phyloP scores from a whole-genome alignment of 2,113 vertebrate genomes.

The Orycteropus afer region DNA sequence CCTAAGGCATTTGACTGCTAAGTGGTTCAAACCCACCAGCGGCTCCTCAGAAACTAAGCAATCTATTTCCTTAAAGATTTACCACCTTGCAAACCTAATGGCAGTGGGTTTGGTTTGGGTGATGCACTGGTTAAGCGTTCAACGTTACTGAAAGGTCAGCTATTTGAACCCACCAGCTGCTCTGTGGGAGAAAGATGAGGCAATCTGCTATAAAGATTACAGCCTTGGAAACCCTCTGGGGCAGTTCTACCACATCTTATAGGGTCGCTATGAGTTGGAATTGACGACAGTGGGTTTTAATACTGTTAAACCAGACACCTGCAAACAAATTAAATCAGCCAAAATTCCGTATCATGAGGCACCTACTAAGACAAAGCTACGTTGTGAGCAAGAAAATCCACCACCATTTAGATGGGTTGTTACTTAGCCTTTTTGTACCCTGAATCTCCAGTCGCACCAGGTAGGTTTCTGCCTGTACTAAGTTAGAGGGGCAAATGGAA shows the following conservation, averaged over 20 bases:
- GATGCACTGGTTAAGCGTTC: too few relatives aligned
- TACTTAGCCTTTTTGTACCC: too few relatives aligned
- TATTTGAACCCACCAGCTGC: not conserved
- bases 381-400: not conserved
- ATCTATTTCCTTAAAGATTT: too few relatives aligned
- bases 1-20: too few relatives aligned
- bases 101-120: too few relatives aligned
- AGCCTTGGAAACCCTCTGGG: not conserved
- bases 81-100: too few relatives aligned
- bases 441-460: accelerated
- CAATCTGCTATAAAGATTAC: not conserved
- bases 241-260: not conserved
- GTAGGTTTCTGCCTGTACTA: not conserved
- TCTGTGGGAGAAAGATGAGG: not conserved
- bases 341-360: not conserved
- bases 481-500: not conserved
- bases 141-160: not conserved
- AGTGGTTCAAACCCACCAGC: too few relatives aligned
- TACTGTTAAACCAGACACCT: not conserved
- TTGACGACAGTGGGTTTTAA: not conserved
- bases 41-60: too few relatives aligned
- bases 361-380: not conserved
- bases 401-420: accelerated
- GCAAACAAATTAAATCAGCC: not conserved
- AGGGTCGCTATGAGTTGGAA: not conserved